Conservation (phyloP, 30 jellyfish, hydroid and myxozoan genomes). For the Turritopsis dohrnii region DNA sequence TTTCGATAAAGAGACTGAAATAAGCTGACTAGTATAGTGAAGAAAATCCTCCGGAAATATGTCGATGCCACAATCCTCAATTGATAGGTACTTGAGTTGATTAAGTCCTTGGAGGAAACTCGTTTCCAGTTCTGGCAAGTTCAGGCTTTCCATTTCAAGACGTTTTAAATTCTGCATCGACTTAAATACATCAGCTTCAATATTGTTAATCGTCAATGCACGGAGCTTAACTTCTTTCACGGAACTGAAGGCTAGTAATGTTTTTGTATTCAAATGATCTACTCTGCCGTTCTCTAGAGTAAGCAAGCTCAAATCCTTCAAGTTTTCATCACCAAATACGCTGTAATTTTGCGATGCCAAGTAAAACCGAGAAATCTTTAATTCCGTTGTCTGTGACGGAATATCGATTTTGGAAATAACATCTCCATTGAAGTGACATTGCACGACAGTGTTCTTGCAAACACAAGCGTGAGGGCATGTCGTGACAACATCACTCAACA, state of each 20-base stretch:
- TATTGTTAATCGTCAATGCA: not conserved
- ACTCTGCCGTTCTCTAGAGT: not conserved
- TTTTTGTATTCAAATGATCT: not conserved
- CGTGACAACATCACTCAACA: not conserved
- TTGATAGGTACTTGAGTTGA: not conserved
- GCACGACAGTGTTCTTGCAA: not conserved
- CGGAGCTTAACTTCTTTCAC: not conserved
- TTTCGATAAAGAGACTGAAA: not conserved
- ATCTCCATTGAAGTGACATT: not conserved
- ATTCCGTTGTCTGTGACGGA: not conserved
- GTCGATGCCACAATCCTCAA: not conserved
- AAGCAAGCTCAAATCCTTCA: not conserved
- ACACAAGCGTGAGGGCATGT: not conserved
- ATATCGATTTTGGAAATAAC: not conserved
- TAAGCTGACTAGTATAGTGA: not conserved
- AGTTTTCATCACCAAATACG: not conserved
- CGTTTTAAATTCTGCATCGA: too few species aligned
- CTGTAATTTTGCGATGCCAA: not conserved
- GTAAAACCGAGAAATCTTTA: not conserved
- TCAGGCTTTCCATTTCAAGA: not conserved
- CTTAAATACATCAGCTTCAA: not conserved
- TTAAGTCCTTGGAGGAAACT: not conserved
- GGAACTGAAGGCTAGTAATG: not conserved
- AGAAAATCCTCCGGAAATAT: not conserved
- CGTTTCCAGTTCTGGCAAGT: not conserved